Evolutionary conservation across 2,113 vertebrate species (phyloP).

Genomic region (Micromys minutus): DNA sequence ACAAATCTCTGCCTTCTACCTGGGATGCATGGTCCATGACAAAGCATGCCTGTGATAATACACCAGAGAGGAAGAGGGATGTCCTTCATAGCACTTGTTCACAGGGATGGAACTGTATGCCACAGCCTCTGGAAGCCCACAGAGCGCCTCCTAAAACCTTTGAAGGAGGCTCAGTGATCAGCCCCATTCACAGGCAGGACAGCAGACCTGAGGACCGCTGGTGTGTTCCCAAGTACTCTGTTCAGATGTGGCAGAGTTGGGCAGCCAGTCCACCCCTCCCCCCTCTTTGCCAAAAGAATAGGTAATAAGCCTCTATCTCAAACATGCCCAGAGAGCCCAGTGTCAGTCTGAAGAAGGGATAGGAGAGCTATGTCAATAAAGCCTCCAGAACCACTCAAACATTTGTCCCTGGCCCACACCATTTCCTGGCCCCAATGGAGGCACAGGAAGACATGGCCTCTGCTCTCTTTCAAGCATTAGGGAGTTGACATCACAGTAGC

Average conservation of each 20-base stretch:
- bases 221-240: neutral
- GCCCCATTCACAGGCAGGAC: neutral
- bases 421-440: neutral
- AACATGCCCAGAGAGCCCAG: neutral
- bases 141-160: neutral
- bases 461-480: neutral
- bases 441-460: neutral
- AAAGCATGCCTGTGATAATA: neutral
- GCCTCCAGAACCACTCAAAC: too few relatives aligned
- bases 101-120: neutral
- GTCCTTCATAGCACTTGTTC: neutral
- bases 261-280: fast-evolving
- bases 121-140: neutral
- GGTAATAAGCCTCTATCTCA: neutral
- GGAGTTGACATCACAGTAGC: fast-evolving
- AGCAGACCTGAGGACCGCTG: fast-evolving
- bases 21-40: neutral
- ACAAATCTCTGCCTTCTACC: neutral
- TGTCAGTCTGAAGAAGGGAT: neutral
- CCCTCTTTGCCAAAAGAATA: neutral
- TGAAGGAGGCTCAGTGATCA: fast-evolving
- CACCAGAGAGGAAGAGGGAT: neutral
- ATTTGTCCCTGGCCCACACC: neutral
- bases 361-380: neutral
- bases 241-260: neutral